Base-by-base conservation (phyloP, 2,797 vertebrate species). In the Xenops minutus region DNA sequence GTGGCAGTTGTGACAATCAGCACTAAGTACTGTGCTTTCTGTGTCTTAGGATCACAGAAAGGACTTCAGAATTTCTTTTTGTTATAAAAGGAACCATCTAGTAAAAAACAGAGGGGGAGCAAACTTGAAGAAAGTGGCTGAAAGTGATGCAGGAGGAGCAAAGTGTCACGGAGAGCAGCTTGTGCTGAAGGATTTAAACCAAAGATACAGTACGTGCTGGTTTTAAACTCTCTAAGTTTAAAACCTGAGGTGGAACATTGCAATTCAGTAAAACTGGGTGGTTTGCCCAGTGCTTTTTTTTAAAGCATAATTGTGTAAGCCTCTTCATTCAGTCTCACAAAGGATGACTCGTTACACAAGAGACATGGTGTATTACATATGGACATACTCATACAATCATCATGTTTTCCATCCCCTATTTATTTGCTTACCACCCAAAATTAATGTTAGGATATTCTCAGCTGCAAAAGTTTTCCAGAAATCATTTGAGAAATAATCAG, bases 381-480 rank as follows among this genome's bases (percentile, higher is more conserved):
- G 79, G 77, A 54, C 3, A 0, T 82, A 59, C 21, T 94, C 69
- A 43, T 51, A 75, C 36, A 89, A 91, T 68, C 66, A 29, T 95
- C 72, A 86, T 84, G 29, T 91, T 96, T 97, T 96, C 93, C 93
- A 86, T 91, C 55, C 64, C 41, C 44, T 58, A 1, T 85, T 93
- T 88, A 59, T 80, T 89, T 84, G 13, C 89, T 89, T 92, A 51
- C 91, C 73, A 37, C 93, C 85, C 87, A 73, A 85, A 95, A 91
- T 69, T 51, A 91, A 58, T 88, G 68, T 88, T 81, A 36, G 66
- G 34, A n/a, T 91, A 78, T 89, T 89, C 58, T 95, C 85, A 91
- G 68, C 90, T 88, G 74, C 59, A 79, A 39, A 94, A 88, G 24
- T 75, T 67, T 95, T 95, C 80, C 80, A 96, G 80, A 95, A 88